Percentiles rank a stretch among this genome's conserved stretches.
Evolutionary conservation across 2,113 vertebrate genomes (phyloP).

Genomic region (Pluvianellus socialis): DNA sequence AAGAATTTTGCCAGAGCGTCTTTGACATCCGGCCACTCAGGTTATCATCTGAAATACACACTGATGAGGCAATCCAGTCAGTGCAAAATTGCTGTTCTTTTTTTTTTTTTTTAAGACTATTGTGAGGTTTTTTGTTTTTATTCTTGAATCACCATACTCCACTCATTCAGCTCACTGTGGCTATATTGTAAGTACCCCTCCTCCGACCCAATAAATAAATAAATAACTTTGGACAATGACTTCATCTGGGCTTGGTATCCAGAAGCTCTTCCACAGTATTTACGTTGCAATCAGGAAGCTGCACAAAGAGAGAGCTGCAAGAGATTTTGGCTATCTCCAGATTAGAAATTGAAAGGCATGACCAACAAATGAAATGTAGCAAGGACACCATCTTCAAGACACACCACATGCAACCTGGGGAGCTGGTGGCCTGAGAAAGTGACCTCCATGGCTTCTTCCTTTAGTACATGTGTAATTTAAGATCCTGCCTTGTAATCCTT

Average conservation of each 20-base stretch:
- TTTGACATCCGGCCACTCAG: neutral
- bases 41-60: conserved; percentile 22
- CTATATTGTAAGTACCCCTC: conserved; percentile 29
- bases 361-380: conserved; percentile 53
- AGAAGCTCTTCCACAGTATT: conserved; percentile 67
- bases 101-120: neutral
- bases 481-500: conserved; percentile 57
- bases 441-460: conserved; percentile 62
- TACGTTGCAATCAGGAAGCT: conserved; percentile 54
- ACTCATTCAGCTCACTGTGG: conserved; percentile 18
- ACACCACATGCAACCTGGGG: conserved; percentile 1
- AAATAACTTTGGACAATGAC: conserved; percentile 76
- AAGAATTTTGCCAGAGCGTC: conserved; percentile 24
- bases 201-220: conserved; percentile 78
- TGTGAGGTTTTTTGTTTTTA: neutral
- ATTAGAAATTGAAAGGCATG: conserved; percentile 64
- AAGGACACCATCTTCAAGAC: conserved; percentile 53
- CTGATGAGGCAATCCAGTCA: conserved; percentile 39
- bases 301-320: conserved; percentile 58
- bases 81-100: conserved; percentile 51
- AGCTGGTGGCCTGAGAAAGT: conserved; percentile 58
- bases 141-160: conserved; percentile 49
- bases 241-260: conserved; percentile 67
- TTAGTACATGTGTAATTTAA: conserved; percentile 49
- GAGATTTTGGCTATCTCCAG: conserved; percentile 60